Conservation (phyloP, 2,113 vertebrate species). For the Hystrix brachyura region DNA sequence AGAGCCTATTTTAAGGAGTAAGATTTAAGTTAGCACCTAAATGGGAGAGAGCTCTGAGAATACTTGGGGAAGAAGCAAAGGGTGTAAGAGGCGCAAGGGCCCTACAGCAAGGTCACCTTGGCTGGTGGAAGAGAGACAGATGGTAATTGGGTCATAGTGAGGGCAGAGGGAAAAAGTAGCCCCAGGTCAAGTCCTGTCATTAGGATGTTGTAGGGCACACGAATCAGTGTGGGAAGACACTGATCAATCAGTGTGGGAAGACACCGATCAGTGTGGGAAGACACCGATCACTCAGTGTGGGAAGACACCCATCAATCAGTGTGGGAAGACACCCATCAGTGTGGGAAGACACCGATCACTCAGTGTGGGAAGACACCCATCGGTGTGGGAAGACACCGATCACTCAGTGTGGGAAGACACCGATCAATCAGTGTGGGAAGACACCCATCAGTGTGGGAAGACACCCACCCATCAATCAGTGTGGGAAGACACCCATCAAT, state of each 20-base stretch:
- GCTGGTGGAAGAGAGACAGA: neutral
- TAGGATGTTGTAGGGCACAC: fast-evolving
- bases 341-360: no score
- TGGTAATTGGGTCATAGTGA: neutral
- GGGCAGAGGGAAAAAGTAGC: neutral
- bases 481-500: no score
- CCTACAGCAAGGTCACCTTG: neutral
- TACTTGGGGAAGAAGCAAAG: neutral
- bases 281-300: no score
- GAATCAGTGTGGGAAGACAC: neutral
- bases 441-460: neutral
- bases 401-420: neutral
- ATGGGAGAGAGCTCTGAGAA: neutral
- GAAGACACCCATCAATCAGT: no score
- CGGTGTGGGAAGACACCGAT: no score
- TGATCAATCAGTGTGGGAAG: no score
- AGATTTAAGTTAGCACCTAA: neutral
- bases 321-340: no score
- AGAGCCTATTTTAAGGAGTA: neutral
- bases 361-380: neutral
- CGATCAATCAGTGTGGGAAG: no score
- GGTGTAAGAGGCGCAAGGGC: neutral
- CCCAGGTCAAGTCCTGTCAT: neutral
- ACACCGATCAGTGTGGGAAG: no score
- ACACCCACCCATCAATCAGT: neutral